Conservation (phyloP, 2,113 vertebrate species). For the Dipodomys merriami region DNA sequence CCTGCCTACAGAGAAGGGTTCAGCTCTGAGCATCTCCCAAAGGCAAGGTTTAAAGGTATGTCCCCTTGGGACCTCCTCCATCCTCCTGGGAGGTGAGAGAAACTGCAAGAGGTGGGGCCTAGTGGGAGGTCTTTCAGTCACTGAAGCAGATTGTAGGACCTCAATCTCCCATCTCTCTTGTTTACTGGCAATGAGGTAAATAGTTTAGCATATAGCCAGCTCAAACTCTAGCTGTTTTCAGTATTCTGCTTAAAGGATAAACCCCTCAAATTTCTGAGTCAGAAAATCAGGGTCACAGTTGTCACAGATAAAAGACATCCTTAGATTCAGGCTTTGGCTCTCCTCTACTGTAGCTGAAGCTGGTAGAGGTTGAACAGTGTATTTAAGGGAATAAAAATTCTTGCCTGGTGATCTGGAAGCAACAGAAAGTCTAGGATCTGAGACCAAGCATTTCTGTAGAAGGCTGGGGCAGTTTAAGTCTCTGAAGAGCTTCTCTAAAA, state of each 20-base stretch:
- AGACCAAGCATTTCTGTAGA: background rate
- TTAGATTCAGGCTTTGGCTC: background rate
- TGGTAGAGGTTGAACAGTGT: background rate
- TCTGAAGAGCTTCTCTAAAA: background rate
- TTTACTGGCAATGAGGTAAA: background rate
- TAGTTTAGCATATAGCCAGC: background rate
- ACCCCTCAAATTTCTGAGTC: constrained; percentile 38
- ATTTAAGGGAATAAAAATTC: constrained; percentile 36
- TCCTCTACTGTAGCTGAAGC: background rate
- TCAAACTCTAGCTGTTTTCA: background rate
- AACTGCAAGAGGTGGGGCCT: background rate
- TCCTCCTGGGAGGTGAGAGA: background rate
- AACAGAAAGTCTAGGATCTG: background rate
- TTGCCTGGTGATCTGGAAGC: background rate
- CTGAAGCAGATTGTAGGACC: background rate
- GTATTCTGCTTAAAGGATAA: constrained; percentile 29
- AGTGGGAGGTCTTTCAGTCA: background rate
- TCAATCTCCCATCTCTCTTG: background rate
- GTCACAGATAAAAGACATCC: background rate
- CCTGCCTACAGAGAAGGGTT: background rate
- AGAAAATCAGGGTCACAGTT: constrained; percentile 4
- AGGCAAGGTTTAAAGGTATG: background rate
- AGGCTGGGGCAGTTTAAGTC: background rate
- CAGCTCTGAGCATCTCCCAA: background rate
- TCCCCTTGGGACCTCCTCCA: background rate